Percentiles rank a stretch among this genome's conserved stretches.
phyloP scores from a whole-genome alignment of 2,888 invertebrate genomes.

The Saturnia pavonia region DNA sequence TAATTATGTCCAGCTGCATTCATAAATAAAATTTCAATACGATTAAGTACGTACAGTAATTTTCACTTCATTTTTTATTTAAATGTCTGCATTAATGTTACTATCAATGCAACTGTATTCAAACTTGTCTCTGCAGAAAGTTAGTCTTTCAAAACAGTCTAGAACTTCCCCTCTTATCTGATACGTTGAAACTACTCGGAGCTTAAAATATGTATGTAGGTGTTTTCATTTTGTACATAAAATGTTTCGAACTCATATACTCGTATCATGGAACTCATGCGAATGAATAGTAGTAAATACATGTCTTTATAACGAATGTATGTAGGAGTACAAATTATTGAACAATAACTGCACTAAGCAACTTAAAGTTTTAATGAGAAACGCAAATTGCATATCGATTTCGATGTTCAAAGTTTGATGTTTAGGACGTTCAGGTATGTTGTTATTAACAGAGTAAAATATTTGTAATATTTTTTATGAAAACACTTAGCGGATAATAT shows the following conservation, averaged over 20 bases:
- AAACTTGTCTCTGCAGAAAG: constrained; percentile 9
- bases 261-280: constrained; percentile 67
- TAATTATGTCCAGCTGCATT: too few relatives aligned
- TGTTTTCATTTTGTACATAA: constrained; percentile 49
- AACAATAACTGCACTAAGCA: constrained; percentile 23
- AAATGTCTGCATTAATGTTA: not conserved
- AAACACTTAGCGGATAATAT: not conserved
- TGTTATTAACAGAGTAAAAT: not conserved
- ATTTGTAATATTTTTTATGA: not conserved
- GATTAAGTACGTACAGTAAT: not conserved
- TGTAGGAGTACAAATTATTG: constrained; percentile 12
- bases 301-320: constrained; percentile 35
- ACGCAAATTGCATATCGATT: constrained; percentile 34
- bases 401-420: constrained; percentile 33
- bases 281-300: constrained; percentile 68
- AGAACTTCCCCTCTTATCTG: constrained; percentile 21
- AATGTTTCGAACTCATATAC: constrained; percentile 58
- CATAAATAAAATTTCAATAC: not conserved
- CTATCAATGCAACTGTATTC: constrained; percentile 10
- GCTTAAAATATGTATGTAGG: constrained; percentile 19
- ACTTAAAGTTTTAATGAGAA: constrained; percentile 58
- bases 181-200: constrained; percentile 15
- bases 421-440: not conserved
- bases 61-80: not conserved
- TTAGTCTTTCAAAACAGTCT: constrained; percentile 19